Evolutionary conservation across 1,140 invertebrate species (phyloP), one percentile per base, ranked within the genome.

Genomic region (Drosophila bocki): DNA sequence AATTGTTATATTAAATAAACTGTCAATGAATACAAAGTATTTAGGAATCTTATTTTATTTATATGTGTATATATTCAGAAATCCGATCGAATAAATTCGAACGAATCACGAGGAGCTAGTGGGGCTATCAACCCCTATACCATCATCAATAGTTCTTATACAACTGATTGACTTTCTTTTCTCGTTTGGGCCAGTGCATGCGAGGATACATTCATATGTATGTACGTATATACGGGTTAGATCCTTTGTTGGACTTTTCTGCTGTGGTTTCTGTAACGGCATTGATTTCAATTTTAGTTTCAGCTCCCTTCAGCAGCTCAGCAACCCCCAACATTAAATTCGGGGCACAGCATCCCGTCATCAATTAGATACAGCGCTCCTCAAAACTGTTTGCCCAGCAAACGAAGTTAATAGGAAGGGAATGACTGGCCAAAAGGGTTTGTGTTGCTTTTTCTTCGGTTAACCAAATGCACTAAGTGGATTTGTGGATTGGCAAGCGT

Each of bases 201-300:
- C 9, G 4, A 12, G 37, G 13, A n/a, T 11, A 22, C 8, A n/a
- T n/a, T 22, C 32, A 9, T 41, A 17, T 47, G 44, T 41, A 17
- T 47, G 44, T 35, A 9, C 45, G 53, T 1, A 2, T 3, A 48
- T 35, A 22, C 15, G 48, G 45, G 32, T 29, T 12, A 33, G 29
- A 35, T 33, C 6, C 26, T 57, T 72, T 58, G 35, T 70, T 58
- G 42, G 17, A 35, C 37, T 57, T 48, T 41, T 32, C 29, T 33
- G 26, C 50, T 68, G 42, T 19, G 29, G 35, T 50, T 39, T 71
- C 35, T 22, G 29, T 13, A 29, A 37, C 39, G 53, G 76, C 62
- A 88, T 88, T 67, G 83, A 83, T 88, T 86, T 79, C 79, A 77
- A 65, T 65, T 83, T 72, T 47, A 51, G 42, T 62, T 72, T 47